Conservation (phyloP, 2,888 invertebrate species). For the Hirtodrosophila histrioides region DNA sequence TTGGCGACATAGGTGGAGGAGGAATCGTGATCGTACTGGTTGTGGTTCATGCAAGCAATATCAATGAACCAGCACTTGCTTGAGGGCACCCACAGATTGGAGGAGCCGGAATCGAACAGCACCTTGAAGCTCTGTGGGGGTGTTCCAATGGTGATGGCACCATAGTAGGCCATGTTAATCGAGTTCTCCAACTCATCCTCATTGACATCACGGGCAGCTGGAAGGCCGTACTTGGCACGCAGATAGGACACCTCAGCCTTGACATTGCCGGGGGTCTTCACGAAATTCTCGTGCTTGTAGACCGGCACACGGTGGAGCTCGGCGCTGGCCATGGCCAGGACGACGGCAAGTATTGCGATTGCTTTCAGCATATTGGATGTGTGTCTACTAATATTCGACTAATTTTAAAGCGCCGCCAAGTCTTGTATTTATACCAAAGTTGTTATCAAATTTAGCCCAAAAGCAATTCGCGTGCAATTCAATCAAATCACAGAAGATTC, state of each 20-base stretch:
- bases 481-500: conserved; percentile 41
- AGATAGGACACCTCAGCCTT: conserved; percentile 45
- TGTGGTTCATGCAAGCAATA: conserved; percentile 94
- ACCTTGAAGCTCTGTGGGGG: conserved; percentile 96
- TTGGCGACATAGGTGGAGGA: conserved; percentile 93
- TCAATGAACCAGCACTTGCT: conserved; percentile 93
- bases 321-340: conserved; percentile 66
- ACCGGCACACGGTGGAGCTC: conserved; percentile 63
- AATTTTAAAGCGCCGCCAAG: conserved; percentile 3
- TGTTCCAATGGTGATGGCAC: conserved; percentile 94
- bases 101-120: conserved; percentile 99
- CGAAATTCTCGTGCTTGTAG: conserved; percentile 58
- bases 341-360: conserved; percentile 43
- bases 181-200: conserved; percentile 90
- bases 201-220: conserved; percentile 33
- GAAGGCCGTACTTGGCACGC: conserved; percentile 61
- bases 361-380: conserved; percentile 50
- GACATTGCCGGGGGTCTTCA: conserved; percentile 50
- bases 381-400: conserved; percentile 63
- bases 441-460: conserved; percentile 23
- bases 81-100: conserved; percentile 99
- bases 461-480: conserved; percentile 18
- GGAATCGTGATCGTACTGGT: conserved; percentile 94
- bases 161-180: conserved; percentile 97
- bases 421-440: conserved; percentile 35